Base-by-base conservation (phyloP, 2,888 invertebrate genomes). In the Drosophila sordidapex region DNA sequence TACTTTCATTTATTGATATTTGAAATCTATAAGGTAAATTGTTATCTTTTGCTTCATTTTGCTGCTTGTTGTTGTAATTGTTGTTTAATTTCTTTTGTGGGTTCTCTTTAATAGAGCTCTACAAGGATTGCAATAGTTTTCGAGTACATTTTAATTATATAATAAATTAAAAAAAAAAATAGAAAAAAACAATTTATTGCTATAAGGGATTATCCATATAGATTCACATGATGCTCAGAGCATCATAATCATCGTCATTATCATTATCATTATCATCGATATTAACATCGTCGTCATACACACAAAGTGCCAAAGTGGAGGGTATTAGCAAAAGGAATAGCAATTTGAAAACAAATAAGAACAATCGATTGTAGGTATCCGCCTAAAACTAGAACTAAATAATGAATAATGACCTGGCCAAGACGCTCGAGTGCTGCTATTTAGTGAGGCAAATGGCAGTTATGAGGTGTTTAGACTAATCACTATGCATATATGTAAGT, bases 281-380 rank as follows among this genome's bases (percentile, higher is more conserved):
- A 67, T 64, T 75, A 64, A 76, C 56, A 35, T 15, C 67, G 48
- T 63, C 64, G 59, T 74, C 63, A 54, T 79, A 88, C 83, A 84
- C 81, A 80, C 78, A 78, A 76, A 80, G 81, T 78, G 81, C 77
- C 35, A 69, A 80, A 76, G 64, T 80, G 72, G 66, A 81, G 76
- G 68, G 69, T 72, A 61, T 64, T 81, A 79, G 79, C 81, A 86
- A 84, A 88, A 79, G 87, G 84, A 88, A 84, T 89, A 83, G 87
- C 81, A 81, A 76, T 83, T 84, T 59, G 57, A 79, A 76, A 84
- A 79, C 65, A 70, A 75, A 69, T 71, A 82, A 56, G 60, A 80
- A 82, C 70, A 79, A 74, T 88, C 74, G 89, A 84, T 89, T 84
- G 84, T 89, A 84, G 87, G 62, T 65, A 63, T 76, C 88, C 79